A percentile compares a stretch with the other conserved stretches of the same genome.
Conservation (phyloP, 2,797 vertebrate species). For the Chelon labrosus region DNA sequence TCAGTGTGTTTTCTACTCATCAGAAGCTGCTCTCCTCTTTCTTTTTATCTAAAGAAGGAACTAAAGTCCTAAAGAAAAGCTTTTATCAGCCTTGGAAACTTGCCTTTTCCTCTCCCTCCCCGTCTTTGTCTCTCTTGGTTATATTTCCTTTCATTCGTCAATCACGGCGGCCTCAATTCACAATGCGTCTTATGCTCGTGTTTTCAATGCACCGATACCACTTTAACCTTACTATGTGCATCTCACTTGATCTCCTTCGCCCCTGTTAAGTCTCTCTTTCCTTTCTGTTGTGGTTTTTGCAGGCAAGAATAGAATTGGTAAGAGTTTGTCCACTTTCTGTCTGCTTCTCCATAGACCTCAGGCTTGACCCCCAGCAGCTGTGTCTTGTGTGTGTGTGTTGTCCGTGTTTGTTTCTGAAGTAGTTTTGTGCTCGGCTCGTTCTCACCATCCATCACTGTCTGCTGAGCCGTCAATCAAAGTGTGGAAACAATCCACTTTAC, state of each 20-base stretch:
- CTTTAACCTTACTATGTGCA: conserved; percentile 17
- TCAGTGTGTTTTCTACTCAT: conserved; percentile 20
- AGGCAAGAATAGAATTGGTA: conserved; percentile 93
- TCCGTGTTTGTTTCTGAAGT: conserved; percentile 38
- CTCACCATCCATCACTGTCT: conserved; percentile 70
- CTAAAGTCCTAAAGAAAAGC: conserved; percentile 32
- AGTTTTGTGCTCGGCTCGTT: conserved; percentile 58
- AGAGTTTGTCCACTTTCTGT: conserved; percentile 72
- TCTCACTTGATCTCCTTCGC: conserved; percentile 39
- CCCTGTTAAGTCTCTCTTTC: conserved; percentile 68
- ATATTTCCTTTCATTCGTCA: conserved; percentile 7
- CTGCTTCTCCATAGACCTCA: conserved; percentile 50
- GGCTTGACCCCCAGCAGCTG: conserved; percentile 65
- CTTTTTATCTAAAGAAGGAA: conserved; percentile 37
- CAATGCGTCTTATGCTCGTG: background rate
- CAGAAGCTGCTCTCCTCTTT: background rate
- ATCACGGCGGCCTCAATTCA: conserved; percentile 1
- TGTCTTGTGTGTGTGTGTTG: conserved; percentile 38
- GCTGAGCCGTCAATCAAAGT: conserved; percentile 62
- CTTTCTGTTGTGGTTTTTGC: conserved; percentile 77
- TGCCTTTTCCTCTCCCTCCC: conserved; percentile 3
- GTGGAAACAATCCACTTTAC: conserved; percentile 30
- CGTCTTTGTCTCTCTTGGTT: background rate
- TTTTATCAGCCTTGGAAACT: conserved; percentile 46
- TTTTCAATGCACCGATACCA: conserved; percentile 1